Evolutionary conservation across 1,140 invertebrate species (phyloP).

Genomic region (Papilio aristodemus): DNA sequence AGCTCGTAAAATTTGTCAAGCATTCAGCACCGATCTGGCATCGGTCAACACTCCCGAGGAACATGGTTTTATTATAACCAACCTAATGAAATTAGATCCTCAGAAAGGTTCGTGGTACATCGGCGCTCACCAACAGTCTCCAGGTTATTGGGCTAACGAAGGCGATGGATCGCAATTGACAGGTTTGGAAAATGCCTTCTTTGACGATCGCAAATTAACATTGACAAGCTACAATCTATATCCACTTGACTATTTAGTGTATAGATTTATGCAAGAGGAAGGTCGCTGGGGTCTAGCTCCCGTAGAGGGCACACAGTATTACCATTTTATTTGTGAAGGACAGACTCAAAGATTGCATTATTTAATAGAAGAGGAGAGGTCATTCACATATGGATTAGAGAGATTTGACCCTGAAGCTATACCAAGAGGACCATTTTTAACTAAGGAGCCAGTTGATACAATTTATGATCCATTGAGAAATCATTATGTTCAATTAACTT

Average conservation of each 20-base stretch:
- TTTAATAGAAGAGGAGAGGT: conserved; percentile 88
- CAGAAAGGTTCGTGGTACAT: conserved; percentile 94
- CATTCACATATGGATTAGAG: conserved; percentile 90
- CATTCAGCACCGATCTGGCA: conserved; percentile 89
- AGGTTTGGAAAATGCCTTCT: conserved; percentile 91
- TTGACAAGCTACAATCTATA: conserved; percentile 78
- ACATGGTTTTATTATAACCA: conserved; percentile 90
- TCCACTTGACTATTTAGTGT: conserved; percentile 81
- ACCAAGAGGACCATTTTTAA: conserved; percentile 93
- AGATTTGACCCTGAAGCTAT: conserved; percentile 88
- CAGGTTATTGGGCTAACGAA: conserved; percentile 91
- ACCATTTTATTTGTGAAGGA: conserved; percentile 95
- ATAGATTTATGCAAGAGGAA: conserved; percentile 85
- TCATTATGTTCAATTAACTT: conserved; percentile 89
- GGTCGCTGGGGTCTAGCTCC: conserved; percentile 92
- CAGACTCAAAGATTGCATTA: conserved; percentile 84
- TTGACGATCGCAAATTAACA: conserved; percentile 79
- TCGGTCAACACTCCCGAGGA: conserved; percentile 91
- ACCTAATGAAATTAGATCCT: conserved; percentile 90
- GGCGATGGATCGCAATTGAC: conserved; percentile 87
- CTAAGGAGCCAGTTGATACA: conserved; percentile 89
- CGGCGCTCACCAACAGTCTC: conserved; percentile 86
- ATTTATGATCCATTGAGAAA: conserved; percentile 92
- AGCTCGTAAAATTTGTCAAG: conserved; percentile 89
- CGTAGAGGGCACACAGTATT: conserved; percentile 87